These are phyloP conservation scores for Euclidia mi DNA, from an alignment of 2,888 invertebrate genomes.

Conservation along the genomic window DNA sequence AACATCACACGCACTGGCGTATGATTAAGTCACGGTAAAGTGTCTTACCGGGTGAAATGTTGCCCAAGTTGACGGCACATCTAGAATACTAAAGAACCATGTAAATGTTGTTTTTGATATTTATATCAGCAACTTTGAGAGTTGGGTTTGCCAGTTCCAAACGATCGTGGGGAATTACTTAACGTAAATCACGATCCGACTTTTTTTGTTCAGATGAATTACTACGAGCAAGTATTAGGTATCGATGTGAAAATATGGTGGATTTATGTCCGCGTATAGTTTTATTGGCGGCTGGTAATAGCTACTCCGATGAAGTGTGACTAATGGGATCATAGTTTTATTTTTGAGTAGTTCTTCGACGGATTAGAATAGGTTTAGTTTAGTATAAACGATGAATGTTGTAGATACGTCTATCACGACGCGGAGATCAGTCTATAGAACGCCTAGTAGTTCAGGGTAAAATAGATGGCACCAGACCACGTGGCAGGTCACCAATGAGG, in stretches of 20 bases:
- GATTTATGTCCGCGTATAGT: conserved; percentile 14
- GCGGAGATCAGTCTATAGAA: too few species aligned
- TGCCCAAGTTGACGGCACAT: conserved; percentile 70
- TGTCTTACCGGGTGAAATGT: conserved; percentile 79
- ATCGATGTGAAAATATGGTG: conserved; percentile 37
- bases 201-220: conserved; percentile 52
- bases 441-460: too few species aligned
- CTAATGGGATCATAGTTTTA: neutral
- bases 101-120: conserved; percentile 79
- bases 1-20: conserved; percentile 51
- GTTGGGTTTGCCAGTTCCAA: conserved; percentile 58
- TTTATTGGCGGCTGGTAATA: neutral
- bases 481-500: too few species aligned
- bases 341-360: neutral
- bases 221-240: conserved; percentile 49
- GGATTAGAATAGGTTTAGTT: neutral
- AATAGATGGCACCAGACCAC: too few species aligned
- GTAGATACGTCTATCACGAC: too few species aligned
- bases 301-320: neutral
- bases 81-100: conserved; percentile 74
- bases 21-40: conserved; percentile 77
- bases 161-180: conserved; percentile 60
- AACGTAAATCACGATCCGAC: conserved; percentile 64
- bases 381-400: too few species aligned
- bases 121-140: conserved; percentile 67